These are phyloP conservation scores for Sebastes iracundus DNA, from an alignment of 2,797 vertebrate genomes.

Conservation along the genomic window DNA sequence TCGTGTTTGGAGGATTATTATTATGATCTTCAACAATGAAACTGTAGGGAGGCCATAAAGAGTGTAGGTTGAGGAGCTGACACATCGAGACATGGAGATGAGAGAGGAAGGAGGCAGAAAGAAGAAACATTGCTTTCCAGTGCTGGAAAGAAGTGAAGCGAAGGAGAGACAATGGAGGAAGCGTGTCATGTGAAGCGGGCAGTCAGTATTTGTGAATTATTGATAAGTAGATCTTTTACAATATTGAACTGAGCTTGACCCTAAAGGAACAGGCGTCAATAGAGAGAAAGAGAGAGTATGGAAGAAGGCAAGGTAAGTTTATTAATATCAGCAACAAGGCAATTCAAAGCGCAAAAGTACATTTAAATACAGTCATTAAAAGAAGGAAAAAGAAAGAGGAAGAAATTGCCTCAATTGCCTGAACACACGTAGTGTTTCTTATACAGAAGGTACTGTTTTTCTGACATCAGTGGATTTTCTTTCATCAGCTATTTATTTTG, in stretches of 20 bases:
- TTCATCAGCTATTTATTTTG: conserved; percentile 3
- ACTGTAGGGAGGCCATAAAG: background rate
- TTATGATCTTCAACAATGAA: background rate
- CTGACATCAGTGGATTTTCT: background rate
- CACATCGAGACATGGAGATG: background rate
- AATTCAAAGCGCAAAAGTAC: too few species aligned
- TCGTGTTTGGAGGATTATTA: too few species aligned
- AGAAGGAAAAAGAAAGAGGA: background rate
- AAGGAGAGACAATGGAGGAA: background rate
- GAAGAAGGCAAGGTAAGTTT: too few species aligned
- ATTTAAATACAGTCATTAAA: too few species aligned
- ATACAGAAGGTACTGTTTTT: background rate
- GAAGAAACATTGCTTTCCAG: background rate
- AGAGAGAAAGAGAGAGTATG: background rate
- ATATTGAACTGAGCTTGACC: conserved; percentile 54
- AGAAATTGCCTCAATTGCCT: conserved; percentile 2
- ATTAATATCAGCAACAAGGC: too few species aligned
- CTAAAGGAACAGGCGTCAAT: conserved; percentile 16
- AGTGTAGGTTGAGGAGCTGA: background rate
- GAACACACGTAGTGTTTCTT: background rate
- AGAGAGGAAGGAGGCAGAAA: background rate
- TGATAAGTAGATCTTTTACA: conserved; percentile 62
- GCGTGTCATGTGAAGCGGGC: conserved; percentile 41
- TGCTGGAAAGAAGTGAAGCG: background rate
- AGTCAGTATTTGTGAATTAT: conserved; percentile 65